Evolutionary conservation across 35 echinoderm and acorn worm genomes (phyloP), one percentile per base, ranked within the genome.

Genomic region (Ophiothrix spiculata): DNA sequence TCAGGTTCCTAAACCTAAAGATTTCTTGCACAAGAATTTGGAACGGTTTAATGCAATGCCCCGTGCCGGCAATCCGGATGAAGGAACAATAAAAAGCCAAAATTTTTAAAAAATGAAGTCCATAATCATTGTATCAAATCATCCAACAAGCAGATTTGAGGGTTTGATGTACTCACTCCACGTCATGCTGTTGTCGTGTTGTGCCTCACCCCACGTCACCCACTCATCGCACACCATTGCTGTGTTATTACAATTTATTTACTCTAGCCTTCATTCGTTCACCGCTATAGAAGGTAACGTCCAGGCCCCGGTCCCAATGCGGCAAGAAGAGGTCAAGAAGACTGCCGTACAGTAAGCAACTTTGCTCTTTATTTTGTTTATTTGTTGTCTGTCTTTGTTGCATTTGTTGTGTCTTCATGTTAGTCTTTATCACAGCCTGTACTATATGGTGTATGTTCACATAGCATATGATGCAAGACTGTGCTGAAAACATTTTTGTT

Each of bases 211-310:
- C 60, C 60, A 69, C 29, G 16, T 28, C 81, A 82, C 60, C 77
- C 37, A 77, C 86, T 37, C 81, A 77, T 64, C 75, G 81, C 81
- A 84, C 54, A 34, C 88, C 88, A 56, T 73, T 77, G n/a, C 39
- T 77, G 29, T 77, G 75, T 90, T 81, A 69, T 74, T 87, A 39
- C 79, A 73, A 54, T 90, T 73, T 77, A 79, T 75, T 83, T 82
- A 81, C 56, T 80, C 29, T 84, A 84, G 88, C 88, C 40, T 90
- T 90, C 88, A 74, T 83, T 84, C 88, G 39, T 90, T 84, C 88
- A 90, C 88, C 69, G 74, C 81, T 84, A 60, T 90, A 90, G 88
- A 90, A 83, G 88, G 49, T 83, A 90, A 81, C 64, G 60, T 75
- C 88, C 54, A 13, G 25, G 64, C 29, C 88, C 79, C 64, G 39